Conservation (phyloP, 2,113 vertebrate species). For the Myrmecobius fasciatus region DNA sequence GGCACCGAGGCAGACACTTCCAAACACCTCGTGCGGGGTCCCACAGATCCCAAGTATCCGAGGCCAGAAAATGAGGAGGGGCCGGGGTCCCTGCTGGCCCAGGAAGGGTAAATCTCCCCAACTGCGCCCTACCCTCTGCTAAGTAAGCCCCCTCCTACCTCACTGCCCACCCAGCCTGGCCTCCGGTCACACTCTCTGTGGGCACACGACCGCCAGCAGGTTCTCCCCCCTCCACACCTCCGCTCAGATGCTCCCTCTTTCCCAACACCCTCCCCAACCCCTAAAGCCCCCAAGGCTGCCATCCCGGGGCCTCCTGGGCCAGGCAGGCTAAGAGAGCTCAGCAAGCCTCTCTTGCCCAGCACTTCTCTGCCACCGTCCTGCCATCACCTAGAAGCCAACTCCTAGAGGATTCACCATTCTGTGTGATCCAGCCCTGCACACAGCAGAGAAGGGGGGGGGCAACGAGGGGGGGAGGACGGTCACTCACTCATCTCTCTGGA, state of each 20-base stretch:
- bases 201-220: background rate
- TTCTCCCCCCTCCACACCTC: background rate
- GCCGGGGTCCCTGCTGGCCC: too few species aligned
- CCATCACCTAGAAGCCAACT: background rate
- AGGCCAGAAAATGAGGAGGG: too few species aligned
- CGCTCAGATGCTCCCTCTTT: background rate
- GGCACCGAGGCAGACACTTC: too few species aligned
- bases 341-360: background rate
- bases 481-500: conserved; percentile 88
- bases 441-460: background rate
- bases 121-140: too few species aligned
- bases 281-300: background rate
- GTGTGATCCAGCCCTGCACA: background rate
- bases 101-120: too few species aligned
- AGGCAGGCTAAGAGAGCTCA: background rate
- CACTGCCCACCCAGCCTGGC: too few species aligned
- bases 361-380: background rate
- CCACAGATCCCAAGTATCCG: background rate
- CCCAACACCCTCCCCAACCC: background rate
- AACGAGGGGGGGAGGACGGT: background rate
- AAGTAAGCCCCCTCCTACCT: too few species aligned
- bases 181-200: background rate
- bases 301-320: background rate
- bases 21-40: too few species aligned
- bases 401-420: background rate